phyloP scores from a whole-genome alignment of 2,888 invertebrate species.

The Euspilapteryx auroguttella region DNA sequence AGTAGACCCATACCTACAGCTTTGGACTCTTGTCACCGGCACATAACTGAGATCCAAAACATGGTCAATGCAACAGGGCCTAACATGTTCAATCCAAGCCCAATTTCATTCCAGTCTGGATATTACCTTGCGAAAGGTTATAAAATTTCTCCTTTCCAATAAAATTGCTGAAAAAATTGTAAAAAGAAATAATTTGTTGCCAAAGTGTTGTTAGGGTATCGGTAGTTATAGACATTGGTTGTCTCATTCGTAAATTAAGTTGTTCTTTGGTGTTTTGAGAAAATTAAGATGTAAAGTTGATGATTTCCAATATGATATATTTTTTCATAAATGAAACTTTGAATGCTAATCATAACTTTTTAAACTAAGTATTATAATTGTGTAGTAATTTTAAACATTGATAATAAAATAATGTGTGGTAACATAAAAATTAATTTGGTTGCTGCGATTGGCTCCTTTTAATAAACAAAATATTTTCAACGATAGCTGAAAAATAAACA shows the following conservation, averaged over 20 bases:
- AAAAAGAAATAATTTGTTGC: conserved; percentile 47
- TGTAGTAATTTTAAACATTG: conserved; percentile 43
- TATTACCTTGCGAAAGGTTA: too few species aligned
- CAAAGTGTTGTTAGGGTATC: conserved; percentile 56
- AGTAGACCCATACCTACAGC: too few species aligned
- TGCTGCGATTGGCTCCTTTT: conserved; percentile 23
- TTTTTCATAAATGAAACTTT: conserved; percentile 57
- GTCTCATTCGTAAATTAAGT: conserved; percentile 56
- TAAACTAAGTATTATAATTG: conserved; percentile 58
- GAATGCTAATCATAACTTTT: conserved; percentile 52
- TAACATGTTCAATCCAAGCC: not conserved
- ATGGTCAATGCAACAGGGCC: not conserved
- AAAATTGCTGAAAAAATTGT: conserved; percentile 29
- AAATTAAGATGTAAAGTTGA: conserved; percentile 53
- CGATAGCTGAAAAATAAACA: not conserved
- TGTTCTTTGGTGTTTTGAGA: conserved; percentile 54
- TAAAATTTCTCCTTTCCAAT: conserved; percentile 42
- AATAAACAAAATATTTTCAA: too few species aligned
- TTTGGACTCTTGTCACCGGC: too few species aligned
- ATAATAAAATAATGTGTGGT: conserved; percentile 47
- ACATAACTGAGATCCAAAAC: not conserved
- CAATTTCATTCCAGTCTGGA: too few species aligned
- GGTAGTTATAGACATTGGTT: conserved; percentile 57
- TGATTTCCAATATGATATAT: conserved; percentile 60
- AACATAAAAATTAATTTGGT: too few species aligned